Base-by-base conservation (phyloP, 1,140 invertebrate genomes). In the Chelonus insularis region DNA sequence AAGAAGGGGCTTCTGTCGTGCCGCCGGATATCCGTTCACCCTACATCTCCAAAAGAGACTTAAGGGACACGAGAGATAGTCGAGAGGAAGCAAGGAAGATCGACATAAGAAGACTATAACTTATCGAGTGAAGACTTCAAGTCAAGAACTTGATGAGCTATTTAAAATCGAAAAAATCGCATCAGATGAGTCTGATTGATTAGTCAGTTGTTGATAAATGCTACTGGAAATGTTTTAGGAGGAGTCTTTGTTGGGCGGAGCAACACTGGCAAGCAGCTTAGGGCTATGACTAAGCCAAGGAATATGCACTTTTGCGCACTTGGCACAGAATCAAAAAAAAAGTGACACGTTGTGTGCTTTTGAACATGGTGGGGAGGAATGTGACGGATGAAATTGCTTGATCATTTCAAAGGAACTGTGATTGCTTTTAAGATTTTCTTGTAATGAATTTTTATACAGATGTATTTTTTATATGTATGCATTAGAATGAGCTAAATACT, bases 21-120 rank as follows among this genome's bases (percentile, higher is more conserved):
- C 12, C 66, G 74, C 76, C 76, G 76, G 76, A 78, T 78, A 77
- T 78, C 76, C 76, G 76, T 58, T 75, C 67, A 70, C 66, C 72
- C 69, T n/a, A n/a, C 70, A 66, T 68, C 54, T 52, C 58, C 54
- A 54, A 52, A 52, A 41, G 29, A 41, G 47, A 51, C 58, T 34
- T 50, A 55, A 58, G 55, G 63, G 48, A 70, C 50, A 48, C 18
- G 25, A 29, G 39, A 54, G 59, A 64, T 60, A 43, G 41, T 52
- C 36, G 25, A 50, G 21, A 57, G 60, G 64, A 62, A 67, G 62
- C 41, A 64, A 62, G 61, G 55, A 62, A 58, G 45, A 48, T 48
- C 20, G 4, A 48, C 20, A 11, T 21, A 48, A 48, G 45, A 48
- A 39, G 21, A 4, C 11, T 23, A 18, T 29, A 43, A 43, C 41